A percentile compares a stretch with the other conserved stretches of the same genome.
These are phyloP conservation scores for Tryphoninae sp. DNA, from an alignment of 2,888 invertebrate species.

Conservation along the genomic window DNA sequence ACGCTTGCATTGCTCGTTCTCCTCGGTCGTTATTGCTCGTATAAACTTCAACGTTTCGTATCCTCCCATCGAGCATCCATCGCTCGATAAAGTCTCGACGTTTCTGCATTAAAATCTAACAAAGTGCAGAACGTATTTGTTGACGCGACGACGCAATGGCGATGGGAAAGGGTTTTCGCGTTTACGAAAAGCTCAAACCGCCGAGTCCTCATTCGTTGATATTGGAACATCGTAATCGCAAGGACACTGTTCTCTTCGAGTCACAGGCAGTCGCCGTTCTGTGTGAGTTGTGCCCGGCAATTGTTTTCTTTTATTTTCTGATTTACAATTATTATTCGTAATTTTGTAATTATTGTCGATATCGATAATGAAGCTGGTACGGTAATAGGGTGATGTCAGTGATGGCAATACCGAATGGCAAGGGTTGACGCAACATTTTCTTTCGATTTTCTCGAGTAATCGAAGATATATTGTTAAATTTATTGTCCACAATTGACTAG, in stretches of 20 bases:
- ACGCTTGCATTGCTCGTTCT: background rate
- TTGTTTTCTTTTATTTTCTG: constrained; percentile 26
- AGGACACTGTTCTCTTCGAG: constrained; percentile 94
- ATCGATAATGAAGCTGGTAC: background rate
- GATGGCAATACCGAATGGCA: background rate
- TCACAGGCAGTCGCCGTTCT: constrained; percentile 94
- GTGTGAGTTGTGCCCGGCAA: constrained; percentile 82
- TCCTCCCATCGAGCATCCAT: background rate
- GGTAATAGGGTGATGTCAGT: constrained; percentile 1
- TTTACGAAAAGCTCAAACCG: constrained; percentile 93
- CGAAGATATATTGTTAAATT: no score
- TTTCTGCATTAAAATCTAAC: background rate
- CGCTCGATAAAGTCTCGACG: constrained; percentile 1
- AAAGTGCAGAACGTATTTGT: constrained; percentile 9
- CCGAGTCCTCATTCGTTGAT: constrained; percentile 95
- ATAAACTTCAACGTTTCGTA: no score
- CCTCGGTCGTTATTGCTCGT: background rate
- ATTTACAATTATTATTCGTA: constrained; percentile 28
- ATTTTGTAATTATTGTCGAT: constrained; percentile 30
- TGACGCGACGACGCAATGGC: constrained; percentile 85
- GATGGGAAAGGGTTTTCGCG: constrained; percentile 96
- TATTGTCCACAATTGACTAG: no score
- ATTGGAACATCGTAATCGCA: constrained; percentile 93
- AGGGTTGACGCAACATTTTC: no score
- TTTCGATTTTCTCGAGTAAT: no score